Conservation (phyloP, 2,888 invertebrate species). For the Drosophila antonietae region DNA sequence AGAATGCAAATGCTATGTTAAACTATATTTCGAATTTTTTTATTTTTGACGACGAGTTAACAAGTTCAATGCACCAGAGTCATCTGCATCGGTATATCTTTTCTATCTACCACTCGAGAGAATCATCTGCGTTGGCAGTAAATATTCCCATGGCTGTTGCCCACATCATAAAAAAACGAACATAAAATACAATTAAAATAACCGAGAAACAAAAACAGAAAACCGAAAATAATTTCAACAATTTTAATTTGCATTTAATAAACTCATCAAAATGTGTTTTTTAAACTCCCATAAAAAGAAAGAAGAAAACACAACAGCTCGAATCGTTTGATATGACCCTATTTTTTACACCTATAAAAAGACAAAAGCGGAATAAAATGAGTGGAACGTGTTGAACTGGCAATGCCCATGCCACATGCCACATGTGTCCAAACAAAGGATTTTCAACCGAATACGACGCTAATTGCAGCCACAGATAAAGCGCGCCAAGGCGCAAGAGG, state of each 20-base stretch:
- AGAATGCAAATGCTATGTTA: neutral
- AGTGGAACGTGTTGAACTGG: constrained; percentile 40
- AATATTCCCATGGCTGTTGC: constrained; percentile 27
- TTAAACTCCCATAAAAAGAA: constrained; percentile 54
- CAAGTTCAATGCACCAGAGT: constrained; percentile 36
- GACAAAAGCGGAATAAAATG: constrained; percentile 14
- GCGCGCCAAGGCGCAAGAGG: constrained; percentile 1
- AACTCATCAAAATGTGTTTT: constrained; percentile 66
- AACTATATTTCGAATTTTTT: neutral
- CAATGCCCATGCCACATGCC: constrained; percentile 51
- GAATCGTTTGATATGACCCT: constrained; percentile 70
- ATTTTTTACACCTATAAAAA: constrained; percentile 79
- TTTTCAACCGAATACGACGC: constrained; percentile 61
- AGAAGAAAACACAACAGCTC: constrained; percentile 38
- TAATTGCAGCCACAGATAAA: constrained; percentile 64
- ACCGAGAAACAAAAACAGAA: constrained; percentile 1
- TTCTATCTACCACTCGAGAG: constrained; percentile 43
- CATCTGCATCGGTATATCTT: constrained; percentile 31
- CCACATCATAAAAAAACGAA: constrained; percentile 54
- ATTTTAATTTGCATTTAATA: constrained; percentile 78
- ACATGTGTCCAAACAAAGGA: constrained; percentile 77
- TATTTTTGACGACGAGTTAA: neutral
- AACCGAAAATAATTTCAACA: constrained; percentile 52
- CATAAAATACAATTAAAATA: constrained; percentile 70
- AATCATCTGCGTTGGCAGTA: constrained; percentile 24